These are phyloP conservation scores for Agonopterix alstromeriana DNA, from an alignment of 2,888 invertebrate species.

Conservation along the genomic window DNA sequence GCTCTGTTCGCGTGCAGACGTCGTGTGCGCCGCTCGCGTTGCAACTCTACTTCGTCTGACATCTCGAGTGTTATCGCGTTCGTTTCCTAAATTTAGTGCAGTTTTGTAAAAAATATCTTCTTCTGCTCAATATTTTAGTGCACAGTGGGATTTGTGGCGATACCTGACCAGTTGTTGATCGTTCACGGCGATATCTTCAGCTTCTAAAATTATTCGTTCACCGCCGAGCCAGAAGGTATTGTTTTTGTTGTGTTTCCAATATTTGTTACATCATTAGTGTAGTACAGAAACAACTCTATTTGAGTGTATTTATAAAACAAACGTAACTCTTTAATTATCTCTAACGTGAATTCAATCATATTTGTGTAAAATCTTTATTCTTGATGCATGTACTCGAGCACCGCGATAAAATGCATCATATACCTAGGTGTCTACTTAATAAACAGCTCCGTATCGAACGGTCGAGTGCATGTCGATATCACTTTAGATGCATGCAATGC, in stretches of 20 bases:
- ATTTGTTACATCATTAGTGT: neutral
- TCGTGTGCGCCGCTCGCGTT: conserved; percentile 39
- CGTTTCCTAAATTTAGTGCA: conserved; percentile 61
- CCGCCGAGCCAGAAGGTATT: conserved; percentile 59
- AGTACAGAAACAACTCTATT: neutral
- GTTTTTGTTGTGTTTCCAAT: conserved; percentile 30
- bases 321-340: neutral
- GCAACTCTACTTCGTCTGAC: conserved; percentile 30
- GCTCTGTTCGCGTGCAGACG: conserved; percentile 41
- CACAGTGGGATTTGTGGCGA: conserved; percentile 43
- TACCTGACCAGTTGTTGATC: conserved; percentile 26
- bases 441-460: conserved; percentile 8
- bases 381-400: neutral
- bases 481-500: conserved; percentile 17
- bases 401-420: neutral
- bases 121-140: conserved; percentile 48
- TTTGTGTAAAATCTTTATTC: neutral
- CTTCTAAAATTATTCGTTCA: conserved; percentile 55
- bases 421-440: neutral
- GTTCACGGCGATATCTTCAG: conserved; percentile 39
- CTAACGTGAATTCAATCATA: neutral
- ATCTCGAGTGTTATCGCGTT: conserved; percentile 45
- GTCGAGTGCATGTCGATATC: conserved; percentile 14
- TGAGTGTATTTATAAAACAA: neutral
- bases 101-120: conserved; percentile 36